phyloP scores from a whole-genome alignment of 92 coral and sea anemone species.

The Palythoa caribaeorum region DNA sequence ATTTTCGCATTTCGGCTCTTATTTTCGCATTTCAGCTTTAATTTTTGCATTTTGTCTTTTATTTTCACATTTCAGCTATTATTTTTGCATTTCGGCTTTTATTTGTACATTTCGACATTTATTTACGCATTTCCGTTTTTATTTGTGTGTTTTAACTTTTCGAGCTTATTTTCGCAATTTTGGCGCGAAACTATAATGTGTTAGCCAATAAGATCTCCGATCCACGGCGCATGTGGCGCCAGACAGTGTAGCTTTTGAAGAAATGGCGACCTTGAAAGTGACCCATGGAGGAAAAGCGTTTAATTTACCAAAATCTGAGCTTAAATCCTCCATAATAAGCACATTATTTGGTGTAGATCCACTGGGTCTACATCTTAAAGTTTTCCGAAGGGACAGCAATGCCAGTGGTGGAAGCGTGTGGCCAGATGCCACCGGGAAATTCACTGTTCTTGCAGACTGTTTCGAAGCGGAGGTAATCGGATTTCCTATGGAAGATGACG shows the following conservation, averaged over 20 bases:
- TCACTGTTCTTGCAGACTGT: not conserved
- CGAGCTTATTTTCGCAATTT: no score
- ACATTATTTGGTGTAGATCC: constrained; percentile 18
- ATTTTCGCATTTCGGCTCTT: not conserved
- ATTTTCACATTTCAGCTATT: not conserved
- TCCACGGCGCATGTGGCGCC: not conserved
- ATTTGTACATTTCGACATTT: no score
- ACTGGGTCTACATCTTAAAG: not conserved
- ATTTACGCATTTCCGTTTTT: no score
- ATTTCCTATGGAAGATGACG: constrained; percentile 16
- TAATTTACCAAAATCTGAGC: not conserved
- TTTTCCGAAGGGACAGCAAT: not conserved
- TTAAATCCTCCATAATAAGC: not conserved
- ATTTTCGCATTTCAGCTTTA: not conserved
- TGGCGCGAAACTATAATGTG: not conserved
- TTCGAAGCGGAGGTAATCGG: constrained; percentile 11
- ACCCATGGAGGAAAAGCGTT: constrained; percentile 19
- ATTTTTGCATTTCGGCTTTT: no score
- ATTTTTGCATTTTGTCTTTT: not conserved
- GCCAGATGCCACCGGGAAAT: constrained; percentile 31
- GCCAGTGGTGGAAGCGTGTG: not conserved
- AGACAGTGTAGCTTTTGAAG: no score
- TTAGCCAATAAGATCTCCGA: not conserved
- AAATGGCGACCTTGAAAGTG: not conserved
- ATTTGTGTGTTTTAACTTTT: no score